Evolutionary conservation across 2,888 invertebrate species (phyloP).

Genomic region (Clanis bilineata): DNA sequence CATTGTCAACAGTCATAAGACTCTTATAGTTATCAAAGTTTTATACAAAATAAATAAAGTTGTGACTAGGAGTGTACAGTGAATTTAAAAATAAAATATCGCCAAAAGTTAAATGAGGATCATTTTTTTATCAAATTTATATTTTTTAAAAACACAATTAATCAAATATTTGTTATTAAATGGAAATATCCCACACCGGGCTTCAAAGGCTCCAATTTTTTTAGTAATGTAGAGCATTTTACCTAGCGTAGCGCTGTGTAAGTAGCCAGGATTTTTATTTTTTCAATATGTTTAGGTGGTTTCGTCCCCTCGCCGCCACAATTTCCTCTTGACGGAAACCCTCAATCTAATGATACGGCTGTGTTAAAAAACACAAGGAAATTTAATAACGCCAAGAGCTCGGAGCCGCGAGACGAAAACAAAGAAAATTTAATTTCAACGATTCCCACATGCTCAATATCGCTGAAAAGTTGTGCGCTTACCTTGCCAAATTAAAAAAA

Average conservation of each 20-base stretch:
- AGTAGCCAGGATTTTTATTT: slow-evolving; percentile 80
- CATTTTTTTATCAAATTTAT: too few relatives aligned
- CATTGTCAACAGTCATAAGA: too few relatives aligned
- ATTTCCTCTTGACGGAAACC: slow-evolving; percentile 82
- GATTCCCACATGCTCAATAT: slow-evolving; percentile 81
- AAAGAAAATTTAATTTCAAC: slow-evolving; percentile 81
- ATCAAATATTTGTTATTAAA: too few relatives aligned
- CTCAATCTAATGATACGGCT: slow-evolving; percentile 83
- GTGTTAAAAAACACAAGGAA: slow-evolving; percentile 83
- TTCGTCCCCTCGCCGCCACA: slow-evolving; percentile 77
- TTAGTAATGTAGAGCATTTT: slow-evolving; percentile 53
- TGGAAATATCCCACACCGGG: too few relatives aligned
- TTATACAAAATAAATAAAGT: too few relatives aligned
- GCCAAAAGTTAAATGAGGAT: too few relatives aligned
- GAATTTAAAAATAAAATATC: too few relatives aligned
- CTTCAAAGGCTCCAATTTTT: too few relatives aligned
- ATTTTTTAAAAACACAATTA: too few relatives aligned
- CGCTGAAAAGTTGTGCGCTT: slow-evolving; percentile 64
- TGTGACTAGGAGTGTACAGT: too few relatives aligned
- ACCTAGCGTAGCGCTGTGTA: slow-evolving; percentile 42
- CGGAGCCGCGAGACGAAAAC: slow-evolving; percentile 67
- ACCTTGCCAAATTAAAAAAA: slow-evolving; percentile 59
- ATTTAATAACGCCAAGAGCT: slow-evolving; percentile 80
- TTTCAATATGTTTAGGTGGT: slow-evolving; percentile 81
- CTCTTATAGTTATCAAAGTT: too few relatives aligned